phyloP scores from a whole-genome alignment of 2,797 vertebrate genomes.

The Momotus momota region DNA sequence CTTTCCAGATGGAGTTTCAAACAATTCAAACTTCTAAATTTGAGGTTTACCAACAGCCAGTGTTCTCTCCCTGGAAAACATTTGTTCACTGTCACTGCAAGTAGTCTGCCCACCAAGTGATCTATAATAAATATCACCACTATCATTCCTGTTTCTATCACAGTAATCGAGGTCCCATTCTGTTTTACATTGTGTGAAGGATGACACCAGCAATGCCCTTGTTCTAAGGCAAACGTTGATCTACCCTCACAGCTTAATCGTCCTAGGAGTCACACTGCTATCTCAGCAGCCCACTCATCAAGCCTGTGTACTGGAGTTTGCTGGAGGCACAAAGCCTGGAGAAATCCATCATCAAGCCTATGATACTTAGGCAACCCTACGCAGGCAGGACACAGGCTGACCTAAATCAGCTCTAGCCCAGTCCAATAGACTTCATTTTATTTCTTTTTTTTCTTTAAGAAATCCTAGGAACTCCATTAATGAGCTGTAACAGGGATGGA shows the following conservation, averaged over 20 bases:
- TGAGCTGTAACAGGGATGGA: not conserved
- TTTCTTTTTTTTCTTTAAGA: not conserved
- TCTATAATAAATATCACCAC: not conserved
- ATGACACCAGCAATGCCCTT: not conserved
- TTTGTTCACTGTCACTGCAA: not conserved
- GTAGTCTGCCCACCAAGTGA: not conserved
- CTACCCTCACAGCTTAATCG: not conserved
- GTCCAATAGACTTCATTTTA: accelerated
- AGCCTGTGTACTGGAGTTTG: not conserved
- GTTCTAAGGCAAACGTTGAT: not conserved
- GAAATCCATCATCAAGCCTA: not conserved
- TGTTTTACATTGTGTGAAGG: not conserved
- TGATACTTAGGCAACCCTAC: not conserved
- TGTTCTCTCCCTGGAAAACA: not conserved
- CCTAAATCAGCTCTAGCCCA: not conserved
- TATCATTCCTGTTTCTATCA: not conserved
- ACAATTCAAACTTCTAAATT: not conserved
- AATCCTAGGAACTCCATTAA: not conserved
- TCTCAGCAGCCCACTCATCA: not conserved
- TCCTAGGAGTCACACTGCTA: not conserved
- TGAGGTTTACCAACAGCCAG: not conserved
- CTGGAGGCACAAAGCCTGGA: not conserved
- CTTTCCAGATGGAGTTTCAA: not conserved
- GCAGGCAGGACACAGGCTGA: not conserved
- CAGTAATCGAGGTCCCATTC: not conserved